Evolutionary conservation across 2,113 vertebrate species (phyloP).

Genomic region (Rousettus leschenaultii): DNA sequence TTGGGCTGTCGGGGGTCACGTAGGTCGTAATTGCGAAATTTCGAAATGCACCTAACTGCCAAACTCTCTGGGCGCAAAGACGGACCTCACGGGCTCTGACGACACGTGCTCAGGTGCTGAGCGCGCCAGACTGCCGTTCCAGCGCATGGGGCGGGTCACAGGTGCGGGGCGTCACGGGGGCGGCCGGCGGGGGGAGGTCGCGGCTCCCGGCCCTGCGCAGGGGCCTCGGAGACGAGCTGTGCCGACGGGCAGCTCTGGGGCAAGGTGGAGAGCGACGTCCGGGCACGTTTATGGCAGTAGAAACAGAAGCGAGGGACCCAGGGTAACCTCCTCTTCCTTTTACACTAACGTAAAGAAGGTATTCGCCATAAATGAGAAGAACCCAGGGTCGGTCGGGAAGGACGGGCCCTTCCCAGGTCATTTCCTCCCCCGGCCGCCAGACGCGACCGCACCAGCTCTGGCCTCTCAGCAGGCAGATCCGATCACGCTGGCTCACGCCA

Average conservation of each 20-base stretch:
- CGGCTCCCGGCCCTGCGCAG: background rate
- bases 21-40: background rate
- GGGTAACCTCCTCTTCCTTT: background rate
- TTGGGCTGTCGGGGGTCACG: background rate
- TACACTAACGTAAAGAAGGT: background rate
- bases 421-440: background rate
- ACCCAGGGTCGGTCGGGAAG: background rate
- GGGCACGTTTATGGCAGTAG: background rate
- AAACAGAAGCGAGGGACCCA: background rate
- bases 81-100: background rate
- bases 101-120: background rate
- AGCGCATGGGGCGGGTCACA: accelerated
- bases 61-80: background rate
- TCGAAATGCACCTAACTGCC: background rate
- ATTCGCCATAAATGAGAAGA: background rate
- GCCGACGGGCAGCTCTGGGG: background rate
- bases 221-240: background rate
- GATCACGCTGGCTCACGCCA: background rate
- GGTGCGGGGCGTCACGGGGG: accelerated
- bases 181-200: background rate
- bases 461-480: background rate
- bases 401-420: background rate
- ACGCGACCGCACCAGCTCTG: background rate
- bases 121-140: background rate
- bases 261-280: background rate